Evolutionary conservation across 2,113 vertebrate genomes (phyloP).

Genomic region (Sinocyclocheilus grahami): DNA sequence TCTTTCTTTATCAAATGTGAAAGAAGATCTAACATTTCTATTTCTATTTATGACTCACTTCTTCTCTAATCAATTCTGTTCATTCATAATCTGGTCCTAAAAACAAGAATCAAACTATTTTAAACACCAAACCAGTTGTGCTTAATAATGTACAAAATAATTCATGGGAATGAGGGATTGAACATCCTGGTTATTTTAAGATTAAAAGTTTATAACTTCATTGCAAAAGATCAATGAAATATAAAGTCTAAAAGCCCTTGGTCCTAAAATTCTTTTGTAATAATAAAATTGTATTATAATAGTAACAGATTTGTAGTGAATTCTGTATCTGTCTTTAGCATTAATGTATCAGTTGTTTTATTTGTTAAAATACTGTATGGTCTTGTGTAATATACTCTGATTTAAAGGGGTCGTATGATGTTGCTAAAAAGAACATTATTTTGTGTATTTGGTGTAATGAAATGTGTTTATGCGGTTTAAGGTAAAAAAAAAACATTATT

Average conservation of each 20-base stretch:
- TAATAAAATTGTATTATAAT: not conserved
- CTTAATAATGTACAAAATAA: not conserved
- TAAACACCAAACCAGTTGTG: not conserved
- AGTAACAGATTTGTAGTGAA: not conserved
- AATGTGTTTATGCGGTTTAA: too few relatives aligned
- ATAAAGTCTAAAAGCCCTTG: not conserved
- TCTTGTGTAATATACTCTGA: not conserved
- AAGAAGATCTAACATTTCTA: not conserved
- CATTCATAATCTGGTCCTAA: not conserved
- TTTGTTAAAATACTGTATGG: not conserved
- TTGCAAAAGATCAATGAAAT: not conserved
- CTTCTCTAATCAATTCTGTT: not conserved
- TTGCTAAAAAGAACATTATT: too few relatives aligned
- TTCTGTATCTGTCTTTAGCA: not conserved
- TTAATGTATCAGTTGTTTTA: not conserved
- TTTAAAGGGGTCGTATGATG: not conserved
- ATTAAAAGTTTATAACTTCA: not conserved
- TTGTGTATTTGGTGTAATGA: too few relatives aligned
- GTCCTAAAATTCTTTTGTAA: not conserved
- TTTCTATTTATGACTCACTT: not conserved
- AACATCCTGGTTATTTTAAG: not conserved
- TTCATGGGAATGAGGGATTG: not conserved
- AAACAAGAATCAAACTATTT: not conserved
- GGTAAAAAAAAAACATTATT: too few relatives aligned
- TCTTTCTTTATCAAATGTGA: not conserved